Conservation (phyloP, 2,797 vertebrate genomes). For the Euphonia xanthogaster region DNA sequence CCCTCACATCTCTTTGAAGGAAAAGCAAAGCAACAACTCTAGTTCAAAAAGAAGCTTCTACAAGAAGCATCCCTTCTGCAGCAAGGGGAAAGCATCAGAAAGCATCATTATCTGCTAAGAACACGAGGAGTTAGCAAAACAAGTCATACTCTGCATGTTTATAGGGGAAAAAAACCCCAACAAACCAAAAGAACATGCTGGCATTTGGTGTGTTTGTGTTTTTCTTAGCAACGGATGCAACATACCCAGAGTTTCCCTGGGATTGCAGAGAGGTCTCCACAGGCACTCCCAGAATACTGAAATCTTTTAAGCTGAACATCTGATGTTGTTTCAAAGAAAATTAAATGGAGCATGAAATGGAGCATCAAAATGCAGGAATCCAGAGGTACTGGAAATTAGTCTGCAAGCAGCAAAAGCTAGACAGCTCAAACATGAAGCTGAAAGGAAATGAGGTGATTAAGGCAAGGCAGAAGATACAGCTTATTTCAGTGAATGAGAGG, state of each 20-base stretch:
- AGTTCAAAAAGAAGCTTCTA: neutral
- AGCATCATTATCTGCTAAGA: neutral
- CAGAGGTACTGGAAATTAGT: neutral
- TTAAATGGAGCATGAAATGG: slow-evolving; percentile 8
- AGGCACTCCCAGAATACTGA: neutral
- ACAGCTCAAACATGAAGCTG: neutral
- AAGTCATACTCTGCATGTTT: neutral
- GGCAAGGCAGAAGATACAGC: neutral
- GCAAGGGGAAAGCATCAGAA: neutral
- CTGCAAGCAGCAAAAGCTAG: neutral
- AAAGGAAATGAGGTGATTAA: neutral
- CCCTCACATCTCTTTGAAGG: neutral
- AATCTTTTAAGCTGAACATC: neutral
- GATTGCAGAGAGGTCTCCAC: neutral
- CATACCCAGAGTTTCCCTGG: neutral
- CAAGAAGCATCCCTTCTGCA: neutral
- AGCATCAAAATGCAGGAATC: neutral
- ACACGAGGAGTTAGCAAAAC: fast-evolving
- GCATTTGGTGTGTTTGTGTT: neutral
- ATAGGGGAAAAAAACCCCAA: too few relatives aligned
- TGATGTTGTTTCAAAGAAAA: slow-evolving; percentile 12
- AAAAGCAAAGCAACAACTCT: neutral
- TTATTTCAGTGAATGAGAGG: neutral
- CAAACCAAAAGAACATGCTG: neutral
- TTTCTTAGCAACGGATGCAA: neutral